Percentiles rank a stretch among this genome's conserved stretches.
Conservation (phyloP, 2,113 vertebrate species). For the Alces alces region DNA sequence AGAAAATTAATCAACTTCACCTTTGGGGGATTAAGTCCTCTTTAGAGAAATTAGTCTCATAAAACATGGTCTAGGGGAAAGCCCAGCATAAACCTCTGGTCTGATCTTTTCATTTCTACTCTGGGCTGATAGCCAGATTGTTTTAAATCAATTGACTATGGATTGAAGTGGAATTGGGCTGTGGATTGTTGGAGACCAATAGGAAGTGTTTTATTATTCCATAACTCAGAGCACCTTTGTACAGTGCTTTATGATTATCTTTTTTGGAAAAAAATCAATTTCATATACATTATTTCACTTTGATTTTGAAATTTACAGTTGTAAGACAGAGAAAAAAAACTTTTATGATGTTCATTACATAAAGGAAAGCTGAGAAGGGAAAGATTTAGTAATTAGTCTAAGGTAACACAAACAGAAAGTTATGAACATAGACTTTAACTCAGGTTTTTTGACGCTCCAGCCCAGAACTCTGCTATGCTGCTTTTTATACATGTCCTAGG, state of each 20-base stretch:
- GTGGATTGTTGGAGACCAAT: not conserved
- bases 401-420: not conserved
- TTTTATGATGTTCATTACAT: not conserved
- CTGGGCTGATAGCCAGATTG: not conserved
- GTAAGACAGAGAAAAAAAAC: not conserved
- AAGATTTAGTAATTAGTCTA: not conserved
- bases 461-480: not conserved
- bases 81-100: not conserved
- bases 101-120: not conserved
- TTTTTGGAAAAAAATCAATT: not conserved
- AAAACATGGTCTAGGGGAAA: not conserved
- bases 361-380: not conserved
- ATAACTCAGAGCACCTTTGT: not conserved
- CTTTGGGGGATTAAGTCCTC: not conserved
- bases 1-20: not conserved
- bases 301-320: not conserved
- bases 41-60: constrained; percentile 16
- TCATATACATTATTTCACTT: not conserved
- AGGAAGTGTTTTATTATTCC: not conserved
- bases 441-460: not conserved
- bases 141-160: constrained; percentile 7
- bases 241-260: not conserved
- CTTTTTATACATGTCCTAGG: not conserved
- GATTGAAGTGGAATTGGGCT: not conserved
- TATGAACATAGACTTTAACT: not conserved